phyloP scores from a whole-genome alignment of 2,888 invertebrate species.

The Pyrrhosoma nymphula region DNA sequence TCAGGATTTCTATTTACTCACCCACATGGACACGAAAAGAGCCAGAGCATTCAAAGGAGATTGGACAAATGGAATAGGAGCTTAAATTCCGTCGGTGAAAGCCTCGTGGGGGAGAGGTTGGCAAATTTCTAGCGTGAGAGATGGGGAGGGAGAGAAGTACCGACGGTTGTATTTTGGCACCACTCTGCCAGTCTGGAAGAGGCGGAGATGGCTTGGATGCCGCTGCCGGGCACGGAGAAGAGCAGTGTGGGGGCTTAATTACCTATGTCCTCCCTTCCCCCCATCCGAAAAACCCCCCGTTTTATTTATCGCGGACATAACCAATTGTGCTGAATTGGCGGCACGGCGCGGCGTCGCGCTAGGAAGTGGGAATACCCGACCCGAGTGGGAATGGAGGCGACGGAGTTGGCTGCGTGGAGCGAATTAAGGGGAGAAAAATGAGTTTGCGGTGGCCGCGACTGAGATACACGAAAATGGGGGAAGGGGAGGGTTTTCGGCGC shows the following conservation, averaged over 20 bases:
- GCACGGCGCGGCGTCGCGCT: background rate
- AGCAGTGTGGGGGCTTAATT: background rate
- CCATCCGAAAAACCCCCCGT: background rate
- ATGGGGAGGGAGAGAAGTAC: background rate
- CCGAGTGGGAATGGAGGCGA: background rate
- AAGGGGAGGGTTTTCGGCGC: too few species aligned
- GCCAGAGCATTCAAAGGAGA: too few species aligned
- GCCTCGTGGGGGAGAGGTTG: background rate
- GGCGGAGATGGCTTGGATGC: background rate
- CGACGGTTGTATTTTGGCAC: background rate
- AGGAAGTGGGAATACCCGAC: background rate
- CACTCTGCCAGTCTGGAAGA: background rate
- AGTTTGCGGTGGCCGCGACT: background rate
- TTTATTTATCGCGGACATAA: slow-evolving; percentile 1
- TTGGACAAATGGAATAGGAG: background rate
- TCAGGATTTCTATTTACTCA: too few species aligned
- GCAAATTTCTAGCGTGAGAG: background rate
- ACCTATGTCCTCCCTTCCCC: background rate
- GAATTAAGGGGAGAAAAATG: background rate
- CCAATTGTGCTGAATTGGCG: slow-evolving; percentile 9
- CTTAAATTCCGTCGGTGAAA: background rate
- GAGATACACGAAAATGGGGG: background rate
- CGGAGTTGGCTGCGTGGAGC: background rate
- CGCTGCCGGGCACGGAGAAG: background rate
- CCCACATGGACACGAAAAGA: too few species aligned